These are phyloP conservation scores for Carcina quercana DNA, from an alignment of 2,888 invertebrate species.

Conservation along the genomic window DNA sequence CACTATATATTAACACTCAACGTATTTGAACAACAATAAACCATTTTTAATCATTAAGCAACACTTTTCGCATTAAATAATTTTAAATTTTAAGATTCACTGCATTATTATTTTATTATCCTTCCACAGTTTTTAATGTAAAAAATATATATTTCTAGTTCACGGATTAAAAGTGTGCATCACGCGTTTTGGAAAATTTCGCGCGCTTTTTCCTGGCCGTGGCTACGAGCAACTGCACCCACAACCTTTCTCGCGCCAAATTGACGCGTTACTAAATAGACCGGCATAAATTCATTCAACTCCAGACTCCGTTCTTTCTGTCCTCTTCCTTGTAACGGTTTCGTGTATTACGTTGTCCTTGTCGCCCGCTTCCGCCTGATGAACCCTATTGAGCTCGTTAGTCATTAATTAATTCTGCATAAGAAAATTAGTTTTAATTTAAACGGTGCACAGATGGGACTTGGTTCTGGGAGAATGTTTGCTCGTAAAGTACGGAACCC, in stretches of 20 bases:
- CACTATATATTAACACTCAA: neutral
- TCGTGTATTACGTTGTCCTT: slow-evolving; percentile 26
- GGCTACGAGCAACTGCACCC: slow-evolving; percentile 25
- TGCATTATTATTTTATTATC: neutral
- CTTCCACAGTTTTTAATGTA: neutral
- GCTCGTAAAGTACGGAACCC: neutral
- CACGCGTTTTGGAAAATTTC: slow-evolving; percentile 26
- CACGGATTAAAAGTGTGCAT: neutral
- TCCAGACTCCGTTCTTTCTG: slow-evolving; percentile 41
- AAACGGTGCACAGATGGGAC: slow-evolving; percentile 64
- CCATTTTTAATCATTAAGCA: neutral
- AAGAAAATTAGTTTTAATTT: slow-evolving; percentile 74
- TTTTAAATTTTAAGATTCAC: neutral
- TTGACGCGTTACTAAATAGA: slow-evolving; percentile 72
- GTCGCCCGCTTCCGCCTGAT: slow-evolving; percentile 65
- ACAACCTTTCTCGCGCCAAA: slow-evolving; percentile 67
- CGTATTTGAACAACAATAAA: neutral
- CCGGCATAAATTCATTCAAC: slow-evolving; percentile 73
- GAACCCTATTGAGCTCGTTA: slow-evolving; percentile 74
- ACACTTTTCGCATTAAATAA: neutral
- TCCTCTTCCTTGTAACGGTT: slow-evolving; percentile 30
- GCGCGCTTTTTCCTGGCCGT: slow-evolving; percentile 42
- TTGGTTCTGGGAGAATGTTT: slow-evolving; percentile 21
- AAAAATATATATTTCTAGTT: neutral
- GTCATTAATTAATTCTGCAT: slow-evolving; percentile 75